Conservation (phyloP, 1,140 invertebrate species). For the Micrasema minimum region DNA sequence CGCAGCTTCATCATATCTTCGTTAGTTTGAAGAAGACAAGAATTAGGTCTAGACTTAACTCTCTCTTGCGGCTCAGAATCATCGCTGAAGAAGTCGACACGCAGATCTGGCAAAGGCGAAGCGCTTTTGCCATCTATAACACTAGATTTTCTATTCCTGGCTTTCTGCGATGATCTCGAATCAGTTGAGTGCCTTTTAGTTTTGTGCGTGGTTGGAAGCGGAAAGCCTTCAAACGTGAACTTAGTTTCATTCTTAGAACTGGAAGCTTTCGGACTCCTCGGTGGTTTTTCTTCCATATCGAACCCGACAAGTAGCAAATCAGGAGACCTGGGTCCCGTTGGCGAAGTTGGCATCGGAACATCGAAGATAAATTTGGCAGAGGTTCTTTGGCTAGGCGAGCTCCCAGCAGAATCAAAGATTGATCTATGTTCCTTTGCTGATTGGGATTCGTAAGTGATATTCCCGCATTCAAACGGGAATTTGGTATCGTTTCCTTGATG, state of each 20-base stretch:
- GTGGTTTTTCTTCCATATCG: constrained; percentile 56
- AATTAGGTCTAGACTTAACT: constrained; percentile 35
- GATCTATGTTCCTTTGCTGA: constrained; percentile 59
- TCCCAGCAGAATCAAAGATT: constrained; percentile 58
- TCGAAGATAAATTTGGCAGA: constrained; percentile 63
- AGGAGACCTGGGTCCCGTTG: constrained; percentile 53
- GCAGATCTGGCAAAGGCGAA: constrained; percentile 69
- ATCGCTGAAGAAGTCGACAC: constrained; percentile 71
- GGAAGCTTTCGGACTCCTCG: constrained; percentile 63
- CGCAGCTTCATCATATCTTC: constrained; percentile 56
- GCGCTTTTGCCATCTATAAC: constrained; percentile 57
- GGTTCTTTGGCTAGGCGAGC: constrained; percentile 54
- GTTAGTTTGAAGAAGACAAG: constrained; percentile 42
- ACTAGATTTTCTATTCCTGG: constrained; percentile 55
- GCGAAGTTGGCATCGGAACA: constrained; percentile 62
- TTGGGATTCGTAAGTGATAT: constrained; percentile 61
- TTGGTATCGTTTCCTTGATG: constrained; percentile 60
- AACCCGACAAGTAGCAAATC: constrained; percentile 53
- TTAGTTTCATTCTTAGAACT: constrained; percentile 63
- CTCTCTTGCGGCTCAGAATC: constrained; percentile 51
- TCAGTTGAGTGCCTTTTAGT: constrained; percentile 41
- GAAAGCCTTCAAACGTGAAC: constrained; percentile 65
- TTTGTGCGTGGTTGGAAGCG: constrained; percentile 46
- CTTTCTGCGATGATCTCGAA: constrained; percentile 44
- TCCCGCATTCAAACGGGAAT: constrained; percentile 55